A percentile compares a stretch with the other conserved stretches of the same genome.
Evolutionary conservation across 1,140 invertebrate genomes (phyloP).

Genomic region (Melipona quadrifasciata): DNA sequence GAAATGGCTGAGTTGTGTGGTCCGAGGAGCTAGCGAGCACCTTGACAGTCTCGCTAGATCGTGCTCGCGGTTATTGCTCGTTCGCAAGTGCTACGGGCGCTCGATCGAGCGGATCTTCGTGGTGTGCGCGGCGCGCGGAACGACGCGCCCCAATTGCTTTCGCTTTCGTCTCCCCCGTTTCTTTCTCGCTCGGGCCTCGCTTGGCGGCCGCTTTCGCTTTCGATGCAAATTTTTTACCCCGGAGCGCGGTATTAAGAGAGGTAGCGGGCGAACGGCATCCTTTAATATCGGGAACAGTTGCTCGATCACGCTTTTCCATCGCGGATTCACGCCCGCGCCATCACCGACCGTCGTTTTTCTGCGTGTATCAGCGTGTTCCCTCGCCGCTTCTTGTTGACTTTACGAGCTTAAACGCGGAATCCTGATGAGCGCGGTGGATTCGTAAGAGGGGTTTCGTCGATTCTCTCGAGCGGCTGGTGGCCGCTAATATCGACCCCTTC

Average conservation of each 20-base stretch:
- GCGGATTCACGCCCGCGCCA: constrained; percentile 8
- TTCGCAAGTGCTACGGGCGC: not conserved
- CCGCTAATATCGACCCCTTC: constrained; percentile 40
- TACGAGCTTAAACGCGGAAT: constrained; percentile 47
- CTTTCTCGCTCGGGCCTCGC: not conserved
- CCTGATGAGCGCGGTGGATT: constrained; percentile 29
- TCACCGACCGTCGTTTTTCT: constrained; percentile 41
- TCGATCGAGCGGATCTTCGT: not conserved
- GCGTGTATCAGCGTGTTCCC: constrained; percentile 50
- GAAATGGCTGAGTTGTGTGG: not conserved
- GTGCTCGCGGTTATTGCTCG: not conserved
- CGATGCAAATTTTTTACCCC: constrained; percentile 67
- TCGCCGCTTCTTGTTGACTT: constrained; percentile 54
- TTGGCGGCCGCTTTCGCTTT: constrained; percentile 58
- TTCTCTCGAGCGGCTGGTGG: not conserved
- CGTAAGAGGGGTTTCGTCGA: constrained; percentile 6
- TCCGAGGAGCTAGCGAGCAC: not conserved
- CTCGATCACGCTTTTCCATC: constrained; percentile 56
- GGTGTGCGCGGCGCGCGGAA: not conserved
- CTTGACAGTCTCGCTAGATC: too few relatives aligned
- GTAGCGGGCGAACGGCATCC: constrained; percentile 50
- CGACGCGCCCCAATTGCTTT: constrained; percentile 27
- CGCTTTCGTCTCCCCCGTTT: constrained; percentile 17
- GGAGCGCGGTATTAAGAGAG: constrained; percentile 62
- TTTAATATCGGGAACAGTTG: constrained; percentile 69